Percentiles rank a stretch among this genome's conserved stretches.
These are phyloP conservation scores for Strigamia transsilvanica DNA, from an alignment of 2,888 invertebrate species.

Conservation along the genomic window DNA sequence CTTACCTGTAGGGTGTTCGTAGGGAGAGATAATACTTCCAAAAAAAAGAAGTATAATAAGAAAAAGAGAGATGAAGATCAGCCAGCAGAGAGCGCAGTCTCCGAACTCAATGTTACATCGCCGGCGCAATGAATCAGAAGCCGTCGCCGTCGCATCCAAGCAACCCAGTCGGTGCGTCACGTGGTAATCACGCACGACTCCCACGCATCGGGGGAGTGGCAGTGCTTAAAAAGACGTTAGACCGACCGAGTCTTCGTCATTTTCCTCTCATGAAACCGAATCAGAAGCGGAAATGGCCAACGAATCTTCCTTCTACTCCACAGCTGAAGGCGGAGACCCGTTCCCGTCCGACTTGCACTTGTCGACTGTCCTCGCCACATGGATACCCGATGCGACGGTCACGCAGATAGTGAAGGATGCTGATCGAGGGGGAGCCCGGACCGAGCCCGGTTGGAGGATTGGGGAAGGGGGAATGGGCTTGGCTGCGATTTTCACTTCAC, in stretches of 20 bases:
- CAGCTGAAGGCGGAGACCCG: neutral
- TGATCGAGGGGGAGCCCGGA: neutral
- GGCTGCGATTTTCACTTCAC: constrained; percentile 68
- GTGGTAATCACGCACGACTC: constrained; percentile 19
- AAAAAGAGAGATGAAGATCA: neutral
- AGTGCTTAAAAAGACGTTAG: constrained; percentile 38
- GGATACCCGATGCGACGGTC: constrained; percentile 24
- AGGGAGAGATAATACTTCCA: neutral
- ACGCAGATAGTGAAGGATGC: neutral
- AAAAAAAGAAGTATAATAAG: constrained; percentile 7
- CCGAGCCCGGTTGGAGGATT: neutral
- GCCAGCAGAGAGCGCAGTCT: constrained; percentile 37
- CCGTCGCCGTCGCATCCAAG: constrained; percentile 32
- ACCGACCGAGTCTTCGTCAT: neutral
- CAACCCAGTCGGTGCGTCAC: constrained; percentile 19
- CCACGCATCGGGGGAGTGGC: constrained; percentile 28
- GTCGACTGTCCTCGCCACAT: constrained; percentile 4
- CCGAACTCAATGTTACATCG: constrained; percentile 7
- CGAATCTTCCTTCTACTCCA: constrained; percentile 2
- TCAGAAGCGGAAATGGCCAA: neutral
- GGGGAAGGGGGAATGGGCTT: constrained; percentile 16
- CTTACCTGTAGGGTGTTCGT: constrained; percentile 13
- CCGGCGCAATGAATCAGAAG: constrained; percentile 26
- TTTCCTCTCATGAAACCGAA: neutral
- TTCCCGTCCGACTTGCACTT: constrained; percentile 13